Conservation (phyloP, 2,113 vertebrate genomes). For the Clarias batrachus region DNA sequence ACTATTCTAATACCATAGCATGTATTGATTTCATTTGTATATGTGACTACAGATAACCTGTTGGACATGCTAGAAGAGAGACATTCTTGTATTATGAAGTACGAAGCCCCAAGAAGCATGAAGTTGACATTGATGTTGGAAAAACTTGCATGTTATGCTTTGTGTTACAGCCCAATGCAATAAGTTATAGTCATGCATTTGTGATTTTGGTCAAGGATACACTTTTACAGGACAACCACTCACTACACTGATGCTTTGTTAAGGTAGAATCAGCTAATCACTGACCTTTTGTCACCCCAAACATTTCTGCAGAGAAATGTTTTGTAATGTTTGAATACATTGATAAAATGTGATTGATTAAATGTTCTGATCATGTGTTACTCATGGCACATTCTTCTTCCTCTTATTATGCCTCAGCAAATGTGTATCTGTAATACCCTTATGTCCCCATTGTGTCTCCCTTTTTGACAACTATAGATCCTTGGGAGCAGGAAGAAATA, state of each 20-base stretch:
- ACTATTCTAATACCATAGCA: too few relatives aligned
- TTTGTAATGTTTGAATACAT: background rate
- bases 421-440: background rate
- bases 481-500: background rate
- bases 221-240: background rate
- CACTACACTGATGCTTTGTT: background rate
- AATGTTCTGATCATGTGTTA: background rate
- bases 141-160: background rate
- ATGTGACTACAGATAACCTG: background rate
- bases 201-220: background rate
- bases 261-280: background rate
- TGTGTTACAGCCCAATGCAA: background rate
- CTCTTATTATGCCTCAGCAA: background rate
- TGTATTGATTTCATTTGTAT: background rate
- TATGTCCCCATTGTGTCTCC: background rate
- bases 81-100: background rate
- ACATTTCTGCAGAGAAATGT: background rate
- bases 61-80: background rate
- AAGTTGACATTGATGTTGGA: background rate
- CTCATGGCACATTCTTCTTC: background rate
- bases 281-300: background rate
- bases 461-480: background rate
- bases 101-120: background rate
- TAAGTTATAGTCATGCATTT: background rate
- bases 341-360: background rate